phyloP scores from a whole-genome alignment of 2,113 vertebrate genomes.

The cattle (Bos taurus) region ARS-UCD2.0 NC_037347.1:44236501-44237000 shows the following conservation, averaged over 20 bases:
- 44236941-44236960: not conserved
- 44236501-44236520: not conserved
- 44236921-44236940: not conserved
- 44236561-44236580: not conserved
- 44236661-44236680: not conserved
- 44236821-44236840: not conserved
- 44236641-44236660: not conserved
- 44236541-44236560: not conserved
- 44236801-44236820: not conserved
- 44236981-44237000: not conserved
- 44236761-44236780: not conserved
- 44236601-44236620: not conserved
- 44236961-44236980: not conserved
- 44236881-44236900: not conserved
- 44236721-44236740: not conserved
- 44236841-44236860: not conserved
- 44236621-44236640: not conserved
- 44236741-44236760: not conserved
- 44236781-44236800: not conserved
- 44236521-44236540: not conserved
- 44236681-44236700: not conserved
- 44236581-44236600: not conserved
- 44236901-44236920: not conserved
- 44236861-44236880: not conserved
- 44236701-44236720: not conserved